Percentiles rank a stretch among this genome's conserved stretches.
Conservation (phyloP, 2,888 invertebrate genomes). For the Cyclophora albipunctata region DNA sequence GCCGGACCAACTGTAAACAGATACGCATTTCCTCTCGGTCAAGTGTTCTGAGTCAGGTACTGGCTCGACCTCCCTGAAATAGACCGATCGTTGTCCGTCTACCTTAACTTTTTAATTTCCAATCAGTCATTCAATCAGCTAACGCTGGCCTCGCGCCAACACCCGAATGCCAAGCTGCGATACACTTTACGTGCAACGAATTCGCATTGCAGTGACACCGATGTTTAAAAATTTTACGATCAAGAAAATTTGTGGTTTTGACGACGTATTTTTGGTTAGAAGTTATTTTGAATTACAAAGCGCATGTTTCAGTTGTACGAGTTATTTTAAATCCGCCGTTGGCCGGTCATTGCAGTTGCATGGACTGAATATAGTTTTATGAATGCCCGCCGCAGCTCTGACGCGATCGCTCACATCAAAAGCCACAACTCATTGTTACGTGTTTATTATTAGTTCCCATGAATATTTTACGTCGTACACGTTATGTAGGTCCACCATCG, state of each 20-base stretch:
- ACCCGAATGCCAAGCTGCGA: constrained; percentile 48
- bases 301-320: constrained; percentile 1
- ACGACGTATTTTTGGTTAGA: constrained; percentile 3
- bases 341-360: constrained; percentile 32
- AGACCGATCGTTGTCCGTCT: constrained; percentile 60
- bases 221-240: constrained; percentile 18
- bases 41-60: constrained; percentile 52
- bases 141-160: constrained; percentile 65
- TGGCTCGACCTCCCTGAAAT: constrained; percentile 63
- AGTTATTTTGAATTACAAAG: background rate
- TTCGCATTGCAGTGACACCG: constrained; percentile 22
- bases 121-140: constrained; percentile 70
- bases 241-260: constrained; percentile 18
- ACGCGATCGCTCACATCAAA: constrained; percentile 59
- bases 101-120: constrained; percentile 53
- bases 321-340: constrained; percentile 15
- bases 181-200: constrained; percentile 43
- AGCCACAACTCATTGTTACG: constrained; percentile 62
- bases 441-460: constrained; percentile 66
- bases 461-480: constrained; percentile 49
- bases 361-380: constrained; percentile 65
- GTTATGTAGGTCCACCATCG: constrained; percentile 40
- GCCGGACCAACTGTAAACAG: constrained; percentile 40
- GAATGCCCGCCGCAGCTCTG: constrained; percentile 53
- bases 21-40: constrained; percentile 58